phyloP scores from a whole-genome alignment of 2,888 invertebrate genomes.

The Drosophila nr. perissopoda region DNA sequence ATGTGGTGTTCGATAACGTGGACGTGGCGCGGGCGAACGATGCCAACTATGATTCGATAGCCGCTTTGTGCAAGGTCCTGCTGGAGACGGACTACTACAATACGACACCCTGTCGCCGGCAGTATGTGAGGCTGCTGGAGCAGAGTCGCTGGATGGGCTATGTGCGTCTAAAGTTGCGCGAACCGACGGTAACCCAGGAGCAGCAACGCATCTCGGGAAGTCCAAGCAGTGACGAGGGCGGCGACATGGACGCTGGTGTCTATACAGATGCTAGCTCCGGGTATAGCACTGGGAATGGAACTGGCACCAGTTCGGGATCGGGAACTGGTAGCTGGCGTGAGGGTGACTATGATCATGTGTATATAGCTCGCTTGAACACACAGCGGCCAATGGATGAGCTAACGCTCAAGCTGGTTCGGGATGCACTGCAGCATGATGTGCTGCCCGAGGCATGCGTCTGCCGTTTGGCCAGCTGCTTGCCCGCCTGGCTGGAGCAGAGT shows the following conservation, averaged over 20 bases:
- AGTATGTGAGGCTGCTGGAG: constrained; percentile 73
- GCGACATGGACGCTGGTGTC: constrained; percentile 32
- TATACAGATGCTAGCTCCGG: constrained; percentile 79
- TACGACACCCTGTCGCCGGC: constrained; percentile 76
- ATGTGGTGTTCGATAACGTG: constrained; percentile 90
- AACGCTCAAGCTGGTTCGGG: constrained; percentile 43
- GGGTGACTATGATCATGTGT: constrained; percentile 86
- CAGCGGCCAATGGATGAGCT: constrained; percentile 86
- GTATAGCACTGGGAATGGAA: constrained; percentile 66
- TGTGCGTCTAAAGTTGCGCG: constrained; percentile 81
- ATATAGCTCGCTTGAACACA: constrained; percentile 87
- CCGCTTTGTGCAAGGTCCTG: constrained; percentile 87
- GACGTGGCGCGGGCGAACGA: constrained; percentile 89
- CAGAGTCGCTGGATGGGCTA: constrained; percentile 83
- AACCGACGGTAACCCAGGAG: constrained; percentile 49
- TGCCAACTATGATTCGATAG: constrained; percentile 85
- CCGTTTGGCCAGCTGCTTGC: constrained; percentile 73
- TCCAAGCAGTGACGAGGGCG: constrained; percentile 13
- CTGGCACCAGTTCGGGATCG: constrained; percentile 36
- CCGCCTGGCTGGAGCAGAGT: constrained; percentile 61
- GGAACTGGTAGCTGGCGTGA: constrained; percentile 32
- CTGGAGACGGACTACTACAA: constrained; percentile 85
- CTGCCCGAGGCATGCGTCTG: constrained; percentile 82
- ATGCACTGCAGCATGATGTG: constrained; percentile 62
- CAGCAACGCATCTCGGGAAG: constrained; percentile 8